Base-by-base conservation (phyloP, 1,140 invertebrate species). In the Bemisia tabaci region DNA sequence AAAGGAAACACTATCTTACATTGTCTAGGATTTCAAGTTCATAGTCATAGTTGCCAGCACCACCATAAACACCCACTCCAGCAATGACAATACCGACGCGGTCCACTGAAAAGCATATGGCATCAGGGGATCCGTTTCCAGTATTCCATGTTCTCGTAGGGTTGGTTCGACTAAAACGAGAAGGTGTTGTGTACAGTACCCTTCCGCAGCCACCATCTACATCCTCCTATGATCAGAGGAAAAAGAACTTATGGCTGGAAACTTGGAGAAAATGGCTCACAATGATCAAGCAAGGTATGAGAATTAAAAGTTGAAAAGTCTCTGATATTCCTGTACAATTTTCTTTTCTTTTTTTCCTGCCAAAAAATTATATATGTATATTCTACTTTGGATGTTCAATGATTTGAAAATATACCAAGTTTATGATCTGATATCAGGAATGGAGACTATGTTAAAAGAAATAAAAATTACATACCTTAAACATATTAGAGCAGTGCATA, bases 41-140 rank as follows among this genome's bases (percentile, higher is more conserved):
- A 77, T 96, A 97, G 74, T 92, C 89, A 74, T 92, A 93, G 69
- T 84, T 85, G 5, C 91, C 91, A 21, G 85, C 81, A 2, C 94
- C 94, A 12, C 91, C 91, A 78, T 94, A 98, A 59, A 98, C 86
- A 68, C 86, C 88, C 62, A 90, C 88, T 1, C 96, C 95, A 48
- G 90, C 88, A 39, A 99, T 85, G 26, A 90, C 84, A 63, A 98
- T 88, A 1, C 94, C 95, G 0, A 88, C 79, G 39, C 88, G 81
- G 78, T 99, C 95, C 9, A 98, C 95, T 22, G 87, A 86, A 74
- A 98, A 97, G 71, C 92, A 92, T 72, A 99, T 94, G 2, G 95
- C 95, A 80, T 99, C 96, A 0, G 95, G 92, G 24, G 92, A 94
- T 33, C 95, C 95, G 77, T 94, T 95, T 1, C 94, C 94, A 1